Percentiles rank a stretch among this genome's conserved stretches.
Conservation (phyloP, 1,140 invertebrate genomes). For the Oncopodura yosiiana region DNA sequence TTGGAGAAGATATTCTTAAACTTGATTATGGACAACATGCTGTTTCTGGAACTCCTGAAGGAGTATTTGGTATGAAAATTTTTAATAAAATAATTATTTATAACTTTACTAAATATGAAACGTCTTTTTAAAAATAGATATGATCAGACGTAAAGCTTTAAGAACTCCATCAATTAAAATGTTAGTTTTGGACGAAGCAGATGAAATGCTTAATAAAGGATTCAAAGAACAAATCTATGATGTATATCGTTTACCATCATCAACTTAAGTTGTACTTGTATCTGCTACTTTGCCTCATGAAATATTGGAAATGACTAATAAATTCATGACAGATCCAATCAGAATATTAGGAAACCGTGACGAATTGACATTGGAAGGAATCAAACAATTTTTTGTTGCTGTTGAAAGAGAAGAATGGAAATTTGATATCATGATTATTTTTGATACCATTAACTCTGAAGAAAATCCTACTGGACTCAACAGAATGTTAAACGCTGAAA, state of each 20-base stretch:
- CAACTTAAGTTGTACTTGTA: conserved; percentile 90
- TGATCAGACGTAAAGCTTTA: conserved; percentile 89
- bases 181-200: conserved; percentile 95
- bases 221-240: conserved; percentile 99
- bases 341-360: conserved; percentile 98
- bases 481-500: too few relatives aligned
- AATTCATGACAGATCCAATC: conserved; percentile 99
- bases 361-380: conserved; percentile 96
- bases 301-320: conserved; percentile 98
- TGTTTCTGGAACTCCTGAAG: conserved; percentile 56
- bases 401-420: conserved; percentile 99
- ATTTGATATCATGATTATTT: too few relatives aligned
- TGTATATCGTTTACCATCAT: conserved; percentile 92
- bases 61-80: conserved; percentile 47
- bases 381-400: conserved; percentile 98
- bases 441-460: too few relatives aligned
- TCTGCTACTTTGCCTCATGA: conserved; percentile 97
- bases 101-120: conserved; percentile 19
- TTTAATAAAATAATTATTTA: too few relatives aligned
- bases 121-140: conserved; percentile 56
- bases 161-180: conserved; percentile 95
- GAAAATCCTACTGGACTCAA: too few relatives aligned
- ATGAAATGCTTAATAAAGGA: conserved; percentile 99
- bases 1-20: conserved; percentile 49
- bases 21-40: conserved; percentile 58